phyloP scores from a whole-genome alignment of 2,888 invertebrate genomes.

The Agrotis clavis region DNA sequence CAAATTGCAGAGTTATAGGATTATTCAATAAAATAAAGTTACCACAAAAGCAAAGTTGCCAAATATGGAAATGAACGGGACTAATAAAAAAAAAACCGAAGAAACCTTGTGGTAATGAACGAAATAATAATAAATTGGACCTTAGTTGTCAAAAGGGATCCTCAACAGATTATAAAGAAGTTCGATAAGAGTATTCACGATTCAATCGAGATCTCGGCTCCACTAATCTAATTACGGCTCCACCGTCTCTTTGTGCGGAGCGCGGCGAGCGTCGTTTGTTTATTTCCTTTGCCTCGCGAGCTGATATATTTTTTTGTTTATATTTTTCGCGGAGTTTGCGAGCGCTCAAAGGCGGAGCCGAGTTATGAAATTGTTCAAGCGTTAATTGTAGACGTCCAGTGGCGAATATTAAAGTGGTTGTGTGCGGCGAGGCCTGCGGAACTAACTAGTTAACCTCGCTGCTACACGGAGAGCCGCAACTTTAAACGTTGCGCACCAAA shows the following conservation, averaged over 20 bases:
- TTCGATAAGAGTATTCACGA: slow-evolving; percentile 73
- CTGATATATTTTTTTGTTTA: slow-evolving; percentile 80
- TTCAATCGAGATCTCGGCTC: slow-evolving; percentile 75
- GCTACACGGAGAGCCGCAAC: slow-evolving; percentile 71
- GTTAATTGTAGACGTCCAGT: slow-evolving; percentile 90
- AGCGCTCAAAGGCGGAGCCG: slow-evolving; percentile 87
- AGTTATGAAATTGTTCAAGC: slow-evolving; percentile 91
- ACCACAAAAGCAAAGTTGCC: slow-evolving; percentile 36
- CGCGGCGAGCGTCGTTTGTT: slow-evolving; percentile 74
- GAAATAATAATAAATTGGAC: slow-evolving; percentile 67
- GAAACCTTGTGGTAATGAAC: slow-evolving; percentile 59
- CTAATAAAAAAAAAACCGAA: slow-evolving; percentile 50
- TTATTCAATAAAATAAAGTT: slow-evolving; percentile 27
- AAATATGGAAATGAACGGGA: slow-evolving; percentile 61
- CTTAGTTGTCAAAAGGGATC: slow-evolving; percentile 71
- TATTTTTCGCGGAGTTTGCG: slow-evolving; percentile 76
- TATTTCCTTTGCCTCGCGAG: slow-evolving; percentile 79
- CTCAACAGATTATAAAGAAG: slow-evolving; percentile 74
- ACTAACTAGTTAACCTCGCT: slow-evolving; percentile 86
- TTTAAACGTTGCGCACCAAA: slow-evolving; percentile 77
- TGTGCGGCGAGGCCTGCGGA: slow-evolving; percentile 76
- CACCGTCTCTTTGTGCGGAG: slow-evolving; percentile 77
- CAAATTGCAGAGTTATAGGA: slow-evolving; percentile 11
- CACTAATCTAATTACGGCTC: slow-evolving; percentile 86
- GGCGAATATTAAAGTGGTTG: slow-evolving; percentile 89